Conservation (phyloP, 2,797 vertebrate species). For the Gallinago stenura region DNA sequence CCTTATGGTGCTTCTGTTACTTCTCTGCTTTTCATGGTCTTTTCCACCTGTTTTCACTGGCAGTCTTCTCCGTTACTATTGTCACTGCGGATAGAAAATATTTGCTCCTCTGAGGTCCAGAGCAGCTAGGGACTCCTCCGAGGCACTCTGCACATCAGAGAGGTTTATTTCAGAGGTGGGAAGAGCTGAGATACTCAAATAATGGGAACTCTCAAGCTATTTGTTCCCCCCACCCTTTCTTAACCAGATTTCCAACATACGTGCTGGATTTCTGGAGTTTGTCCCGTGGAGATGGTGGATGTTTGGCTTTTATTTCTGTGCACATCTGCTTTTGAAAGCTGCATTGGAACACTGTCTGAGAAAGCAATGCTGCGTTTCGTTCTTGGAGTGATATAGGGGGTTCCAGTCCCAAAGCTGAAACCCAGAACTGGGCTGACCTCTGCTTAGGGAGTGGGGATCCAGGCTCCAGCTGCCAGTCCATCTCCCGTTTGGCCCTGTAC, state of each 20-base stretch:
- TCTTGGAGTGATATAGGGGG: accelerated
- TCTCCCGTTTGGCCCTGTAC: not conserved
- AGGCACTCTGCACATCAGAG: not conserved
- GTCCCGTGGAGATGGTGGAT: accelerated
- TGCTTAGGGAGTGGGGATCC: not conserved
- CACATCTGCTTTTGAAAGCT: not conserved
- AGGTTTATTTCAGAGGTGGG: not conserved
- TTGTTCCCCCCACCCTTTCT: not conserved
- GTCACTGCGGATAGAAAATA: not conserved
- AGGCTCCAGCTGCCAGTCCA: not conserved
- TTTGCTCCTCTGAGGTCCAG: not conserved
- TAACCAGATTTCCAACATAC: not conserved
- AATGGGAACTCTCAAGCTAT: not conserved
- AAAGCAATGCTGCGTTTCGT: accelerated
- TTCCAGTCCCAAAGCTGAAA: not conserved
- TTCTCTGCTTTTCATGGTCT: not conserved
- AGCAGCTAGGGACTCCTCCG: not conserved
- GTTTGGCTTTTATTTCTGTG: not conserved
- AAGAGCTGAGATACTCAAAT: not conserved
- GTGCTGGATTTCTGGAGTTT: not conserved
- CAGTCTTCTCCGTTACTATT: not conserved
- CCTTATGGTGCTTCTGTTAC: not conserved
- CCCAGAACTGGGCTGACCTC: not conserved
- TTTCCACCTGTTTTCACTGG: not conserved
- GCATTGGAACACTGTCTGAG: not conserved